Percentiles rank a stretch among this genome's conserved stretches.
phyloP scores from a whole-genome alignment of 2,797 vertebrate species.

The Masticophis lateralis region DNA sequence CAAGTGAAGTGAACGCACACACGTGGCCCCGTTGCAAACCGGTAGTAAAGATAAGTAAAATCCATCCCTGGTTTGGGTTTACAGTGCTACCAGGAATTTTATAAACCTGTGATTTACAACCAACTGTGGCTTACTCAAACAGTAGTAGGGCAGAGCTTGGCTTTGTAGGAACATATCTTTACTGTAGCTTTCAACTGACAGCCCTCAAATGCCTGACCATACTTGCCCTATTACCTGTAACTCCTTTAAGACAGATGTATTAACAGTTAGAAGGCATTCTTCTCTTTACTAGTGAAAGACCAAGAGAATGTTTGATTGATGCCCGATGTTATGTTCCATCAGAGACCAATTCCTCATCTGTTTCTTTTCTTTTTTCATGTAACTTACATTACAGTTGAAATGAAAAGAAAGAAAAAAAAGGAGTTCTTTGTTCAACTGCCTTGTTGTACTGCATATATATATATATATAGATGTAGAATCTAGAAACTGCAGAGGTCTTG shows the following conservation, averaged over 20 bases:
- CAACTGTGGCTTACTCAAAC: not conserved
- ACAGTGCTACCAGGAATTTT: not conserved
- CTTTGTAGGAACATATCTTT: not conserved
- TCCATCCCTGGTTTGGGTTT: not conserved
- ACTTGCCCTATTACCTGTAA: not conserved
- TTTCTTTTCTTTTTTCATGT: not conserved
- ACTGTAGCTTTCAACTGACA: slow-evolving; percentile 5
- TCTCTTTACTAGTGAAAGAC: not conserved
- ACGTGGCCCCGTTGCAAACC: too few relatives aligned
- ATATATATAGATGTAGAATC: not conserved
- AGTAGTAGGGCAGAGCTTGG: not conserved
- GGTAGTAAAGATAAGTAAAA: too few relatives aligned
- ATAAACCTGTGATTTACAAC: not conserved
- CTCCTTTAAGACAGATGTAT: not conserved
- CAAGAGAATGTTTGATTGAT: fast-evolving
- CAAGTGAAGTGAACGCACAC: too few relatives aligned
- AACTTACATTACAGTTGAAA: not conserved
- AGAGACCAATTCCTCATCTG: not conserved
- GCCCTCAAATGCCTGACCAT: not conserved
- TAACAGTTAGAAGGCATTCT: not conserved
- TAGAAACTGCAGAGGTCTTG: not conserved
- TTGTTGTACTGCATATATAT: not conserved
- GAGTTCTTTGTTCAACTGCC: not conserved
- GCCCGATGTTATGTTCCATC: not conserved
- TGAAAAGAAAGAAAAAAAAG: not conserved